Base-by-base conservation (phyloP, 1,140 invertebrate genomes). In the Muscidifurax raptorellus region DNA sequence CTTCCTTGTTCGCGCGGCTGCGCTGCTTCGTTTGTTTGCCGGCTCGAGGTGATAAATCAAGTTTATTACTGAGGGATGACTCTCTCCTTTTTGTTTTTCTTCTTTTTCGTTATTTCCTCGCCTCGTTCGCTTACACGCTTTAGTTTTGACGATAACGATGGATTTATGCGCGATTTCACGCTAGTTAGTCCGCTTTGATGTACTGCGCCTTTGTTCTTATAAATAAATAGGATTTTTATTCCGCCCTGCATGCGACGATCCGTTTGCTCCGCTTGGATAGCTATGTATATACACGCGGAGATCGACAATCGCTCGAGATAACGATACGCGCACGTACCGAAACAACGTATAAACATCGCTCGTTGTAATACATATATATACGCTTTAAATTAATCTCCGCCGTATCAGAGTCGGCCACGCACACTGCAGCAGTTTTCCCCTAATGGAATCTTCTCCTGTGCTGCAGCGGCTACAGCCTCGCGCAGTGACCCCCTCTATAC, bases 1-100 rank as follows among this genome's bases (percentile, higher is more conserved):
- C 59, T n/a, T 40, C 40, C 59, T 40, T 67, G 28, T 22, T 67
- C 22, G 9, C 32, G 18, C 4, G 7, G 67, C 67, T 44, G 18
- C 40, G 15, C 12, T 27, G 78, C 67, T 80, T 69, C 12, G 67
- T 74, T 74, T 74, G 18, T 30, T 74, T 36, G 0, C 40, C 71
- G 76, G 28, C 44, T n/a, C n/a, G n/a, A 15, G 15, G 9, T 66
- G 64, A 83, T 83, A 71, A 83, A 83, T 83, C 75, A 77, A 25
- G 25, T 83, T 83, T 83, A 83, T 83, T 83, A 30, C 28, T 10
- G 6, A 22, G 28, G 66, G 82, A 79, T 79, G 82, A 72, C 82
- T 79, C 25, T 64, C 13, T 69, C 52, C 72, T 3, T 77, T 52
- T 32, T n/a, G n/a, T n/a, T 52, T 59, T 28, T 47, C 3, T 52